Evolutionary conservation across 2,113 vertebrate genomes (phyloP).

Genomic region (Monopterus albus): DNA sequence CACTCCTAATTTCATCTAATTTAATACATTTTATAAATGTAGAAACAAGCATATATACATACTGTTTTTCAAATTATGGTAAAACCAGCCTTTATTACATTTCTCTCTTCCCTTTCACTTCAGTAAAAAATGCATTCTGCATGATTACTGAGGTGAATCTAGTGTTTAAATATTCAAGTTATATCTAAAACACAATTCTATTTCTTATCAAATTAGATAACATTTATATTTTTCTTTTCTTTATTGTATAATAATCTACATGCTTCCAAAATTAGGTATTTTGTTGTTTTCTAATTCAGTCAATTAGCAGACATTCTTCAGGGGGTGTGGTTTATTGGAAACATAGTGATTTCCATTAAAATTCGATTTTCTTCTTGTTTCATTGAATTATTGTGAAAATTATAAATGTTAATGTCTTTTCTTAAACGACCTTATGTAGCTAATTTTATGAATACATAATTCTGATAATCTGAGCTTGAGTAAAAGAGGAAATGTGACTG

Average conservation of each 20-base stretch:
- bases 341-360: background rate
- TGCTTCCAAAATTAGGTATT: background rate
- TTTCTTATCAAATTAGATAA: constrained; percentile 12
- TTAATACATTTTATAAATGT: too few relatives aligned
- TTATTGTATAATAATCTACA: background rate
- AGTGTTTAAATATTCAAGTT: constrained; percentile 8
- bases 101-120: background rate
- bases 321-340: background rate
- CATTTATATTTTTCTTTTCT: background rate
- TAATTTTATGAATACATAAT: background rate
- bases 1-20: background rate
- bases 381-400: background rate
- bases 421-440: background rate
- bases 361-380: background rate
- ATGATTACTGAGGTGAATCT: constrained; percentile 1
- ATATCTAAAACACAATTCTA: background rate
- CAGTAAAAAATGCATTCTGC: background rate
- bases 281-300: background rate
- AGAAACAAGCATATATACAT: too few relatives aligned
- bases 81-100: background rate
- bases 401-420: constrained; percentile 10
- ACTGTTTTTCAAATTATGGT: too few relatives aligned
- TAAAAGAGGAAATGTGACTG: constrained; percentile 1
- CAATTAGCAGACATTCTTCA: background rate
- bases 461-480: too few relatives aligned